Conservation (phyloP, 2,113 vertebrate species). For the Brachypodius melanocephalos region DNA sequence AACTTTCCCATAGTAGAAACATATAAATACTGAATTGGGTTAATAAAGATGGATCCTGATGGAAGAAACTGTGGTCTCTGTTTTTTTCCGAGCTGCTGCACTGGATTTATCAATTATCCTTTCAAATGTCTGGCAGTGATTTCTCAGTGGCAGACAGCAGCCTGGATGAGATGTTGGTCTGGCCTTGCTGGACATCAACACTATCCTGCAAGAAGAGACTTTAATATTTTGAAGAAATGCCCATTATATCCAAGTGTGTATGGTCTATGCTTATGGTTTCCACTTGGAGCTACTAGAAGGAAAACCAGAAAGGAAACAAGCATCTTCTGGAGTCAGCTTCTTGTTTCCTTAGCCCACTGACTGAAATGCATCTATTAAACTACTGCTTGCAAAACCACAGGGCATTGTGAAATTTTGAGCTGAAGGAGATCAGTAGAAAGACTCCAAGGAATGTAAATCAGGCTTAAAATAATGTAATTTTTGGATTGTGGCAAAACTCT, state of each 20-base stretch:
- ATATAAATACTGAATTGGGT: background rate
- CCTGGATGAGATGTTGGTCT: background rate
- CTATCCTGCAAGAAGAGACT: background rate
- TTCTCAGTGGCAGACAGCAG: background rate
- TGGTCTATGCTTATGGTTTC: fast-evolving
- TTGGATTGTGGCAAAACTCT: background rate
- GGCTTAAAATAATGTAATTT: background rate
- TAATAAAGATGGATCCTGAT: background rate
- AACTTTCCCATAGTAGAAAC: background rate
- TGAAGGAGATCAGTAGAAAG: background rate
- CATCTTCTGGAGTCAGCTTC: background rate
- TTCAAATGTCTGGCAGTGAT: background rate
- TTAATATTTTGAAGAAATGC: background rate
- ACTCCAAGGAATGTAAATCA: background rate
- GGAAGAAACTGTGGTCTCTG: background rate
- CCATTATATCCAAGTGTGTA: background rate
- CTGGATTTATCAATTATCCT: background rate
- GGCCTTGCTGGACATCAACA: background rate
- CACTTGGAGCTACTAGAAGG: background rate
- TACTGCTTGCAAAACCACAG: background rate
- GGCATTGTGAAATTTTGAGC: background rate
- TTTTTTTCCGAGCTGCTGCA: background rate
- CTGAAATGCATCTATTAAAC: background rate
- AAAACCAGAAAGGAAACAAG: background rate
- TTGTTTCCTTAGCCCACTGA: background rate